Evolutionary conservation across 1,140 invertebrate genomes (phyloP), one percentile per base, ranked within the genome.

Genomic region (Odontomachus brunneus): DNA sequence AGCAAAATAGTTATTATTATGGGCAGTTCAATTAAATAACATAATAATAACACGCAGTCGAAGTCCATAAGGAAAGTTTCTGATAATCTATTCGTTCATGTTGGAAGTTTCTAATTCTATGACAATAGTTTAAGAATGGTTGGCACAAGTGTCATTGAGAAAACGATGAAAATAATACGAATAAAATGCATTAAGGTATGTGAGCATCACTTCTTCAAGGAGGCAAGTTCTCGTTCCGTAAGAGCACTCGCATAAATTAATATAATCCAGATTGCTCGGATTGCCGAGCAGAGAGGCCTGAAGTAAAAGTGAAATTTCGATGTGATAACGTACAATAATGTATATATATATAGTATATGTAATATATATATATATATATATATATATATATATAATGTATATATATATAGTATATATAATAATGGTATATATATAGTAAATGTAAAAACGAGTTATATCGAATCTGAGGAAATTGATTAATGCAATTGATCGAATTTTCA

Each of bases 401-500:
- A n/a, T n/a, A n/a, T n/a, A n/a, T n/a, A n/a, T n/a, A n/a, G n/a
- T n/a, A n/a, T n/a, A n/a, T n/a, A n/a, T n/a, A 2, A 44, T 11
- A 38, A 0, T 7, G 3, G 7, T 2, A 14, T 14, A 33, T 5
- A 5, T 33, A 33, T 33, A 33, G 9, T 44, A 44, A 44, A 0
- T 33, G 5, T 33, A 33, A 33, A 73, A 15, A 26, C 17, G 2
- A 3, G 11, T 3, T n/a, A 17, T 1, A 17, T 1, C 44, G 38
- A 7, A 26, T 48, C 11, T 17, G 33, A 14, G 17, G 44, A 53
- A 0, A 38, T 17, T 7, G 38, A 44, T 44, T 19, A 17, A 55
- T 22, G 5, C 4, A 11, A 66, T 24, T 22, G 38, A 51, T 53
- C 33, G 53, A 55, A 66, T 76, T 11, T 66, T 66, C 24, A 76